phyloP scores from a whole-genome alignment of 2,113 vertebrate genomes.

The Stercorarius parasiticus region DNA sequence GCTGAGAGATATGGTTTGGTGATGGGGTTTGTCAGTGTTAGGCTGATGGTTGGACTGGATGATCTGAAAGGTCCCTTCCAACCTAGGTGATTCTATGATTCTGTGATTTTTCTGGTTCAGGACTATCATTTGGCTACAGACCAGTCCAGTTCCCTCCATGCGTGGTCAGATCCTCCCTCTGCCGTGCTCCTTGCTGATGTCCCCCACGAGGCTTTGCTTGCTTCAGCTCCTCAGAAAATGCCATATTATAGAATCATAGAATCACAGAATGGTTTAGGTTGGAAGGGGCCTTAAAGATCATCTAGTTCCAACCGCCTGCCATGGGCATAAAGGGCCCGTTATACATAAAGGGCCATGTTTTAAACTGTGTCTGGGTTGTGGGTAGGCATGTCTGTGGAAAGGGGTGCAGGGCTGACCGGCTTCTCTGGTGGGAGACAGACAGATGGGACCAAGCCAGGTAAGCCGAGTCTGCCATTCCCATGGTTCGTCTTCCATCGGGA shows the following conservation, averaged over 20 bases:
- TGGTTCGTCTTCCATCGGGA: neutral
- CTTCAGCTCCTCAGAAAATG: neutral
- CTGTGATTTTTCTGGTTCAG: neutral
- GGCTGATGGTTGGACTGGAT: too few relatives aligned
- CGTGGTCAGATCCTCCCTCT: neutral
- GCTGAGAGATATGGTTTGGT: too few relatives aligned
- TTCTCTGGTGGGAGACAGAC: neutral
- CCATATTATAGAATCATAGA: neutral
- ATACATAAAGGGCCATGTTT: accelerated
- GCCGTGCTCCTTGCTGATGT: neutral
- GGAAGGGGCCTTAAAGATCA: too few relatives aligned
- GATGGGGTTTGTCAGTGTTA: too few relatives aligned
- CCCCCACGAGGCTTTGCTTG: accelerated
- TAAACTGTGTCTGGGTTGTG: accelerated
- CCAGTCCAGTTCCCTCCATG: accelerated
- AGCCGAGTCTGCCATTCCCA: neutral
- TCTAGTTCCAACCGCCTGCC: too few relatives aligned
- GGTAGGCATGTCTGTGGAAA: neutral
- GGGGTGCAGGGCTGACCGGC: neutral
- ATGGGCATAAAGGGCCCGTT: too few relatives aligned
- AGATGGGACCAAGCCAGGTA: neutral
- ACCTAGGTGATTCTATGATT: too few relatives aligned
- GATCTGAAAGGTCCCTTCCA: too few relatives aligned
- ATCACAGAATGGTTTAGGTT: too few relatives aligned
- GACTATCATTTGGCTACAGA: accelerated